Base-by-base conservation (phyloP, 2,888 invertebrate genomes). In the Zonitis immaculata region DNA sequence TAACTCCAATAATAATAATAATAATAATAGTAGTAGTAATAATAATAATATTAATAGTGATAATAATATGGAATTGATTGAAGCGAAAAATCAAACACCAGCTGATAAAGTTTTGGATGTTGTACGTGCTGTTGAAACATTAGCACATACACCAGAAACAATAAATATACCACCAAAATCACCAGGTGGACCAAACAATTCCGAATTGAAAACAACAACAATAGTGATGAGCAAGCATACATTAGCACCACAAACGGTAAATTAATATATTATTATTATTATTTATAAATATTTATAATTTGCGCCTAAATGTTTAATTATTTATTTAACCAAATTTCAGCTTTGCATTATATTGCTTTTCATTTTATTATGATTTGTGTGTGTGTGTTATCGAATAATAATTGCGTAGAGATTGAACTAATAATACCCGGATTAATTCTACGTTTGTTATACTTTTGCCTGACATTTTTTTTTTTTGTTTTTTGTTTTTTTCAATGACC, bases 211-310 rank as follows among this genome's bases (percentile, higher is more conserved):
- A 80, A 94, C 92, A 52, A 94, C 94, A 60, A 94, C 93, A 9
- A 89, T 94, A 66, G 92, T 94, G 52, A 93, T 94, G 91, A 92
- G 91, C 75, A 93, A 93, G 75, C 94, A 94, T 76, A 92, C 92
- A 52, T 79, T 91, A 66, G 91, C 90, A 68, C 83, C 86, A 69
- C 87, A 87, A 77, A 78, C 80, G 74, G 82, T 83, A 74, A 80
- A 82, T 81, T 50, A 43, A 12, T 5, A 30, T n/a, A n/a, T n/a
- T 12, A n/a, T 3, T 16, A 14, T 4, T 12, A 30, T 28, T 5
- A 20, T 18, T 27, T 9, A 30, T 14, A 6, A 12, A 32, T 32
- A 7, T 14, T 20, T 16, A 9, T 22, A 12, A 16, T 30, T 30
- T 30, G 27, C 12, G 46, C 30, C 11, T 30, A 12, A n/a, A 8